Percentiles rank a stretch among this genome's conserved stretches.
Conservation (phyloP, 2,888 invertebrate genomes). For the Chymomyza procnemis region DNA sequence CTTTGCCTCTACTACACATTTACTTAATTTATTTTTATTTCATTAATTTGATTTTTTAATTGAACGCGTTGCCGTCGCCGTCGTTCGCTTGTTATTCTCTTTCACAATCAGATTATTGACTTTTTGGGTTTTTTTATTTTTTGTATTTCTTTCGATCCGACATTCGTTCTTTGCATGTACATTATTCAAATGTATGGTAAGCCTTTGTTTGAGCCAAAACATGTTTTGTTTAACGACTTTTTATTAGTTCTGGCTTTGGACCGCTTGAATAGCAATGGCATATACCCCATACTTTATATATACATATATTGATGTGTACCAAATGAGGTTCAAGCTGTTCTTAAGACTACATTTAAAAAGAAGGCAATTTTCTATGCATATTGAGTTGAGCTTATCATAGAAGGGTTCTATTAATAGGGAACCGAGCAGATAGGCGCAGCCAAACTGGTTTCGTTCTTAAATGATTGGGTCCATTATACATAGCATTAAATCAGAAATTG, state of each 20-base stretch:
- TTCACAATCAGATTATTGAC: slow-evolving; percentile 66
- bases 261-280: not conserved
- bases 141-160: slow-evolving; percentile 26
- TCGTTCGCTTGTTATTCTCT: slow-evolving; percentile 6
- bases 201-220: slow-evolving; percentile 63
- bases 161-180: slow-evolving; percentile 24
- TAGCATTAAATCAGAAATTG: not conserved
- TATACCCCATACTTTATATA: not conserved
- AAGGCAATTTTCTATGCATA: slow-evolving; percentile 29
- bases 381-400: slow-evolving; percentile 19
- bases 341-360: not conserved
- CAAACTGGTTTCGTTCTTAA: not conserved
- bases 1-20: slow-evolving; percentile 38
- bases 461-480: not conserved
- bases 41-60: slow-evolving; percentile 58
- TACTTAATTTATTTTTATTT: slow-evolving; percentile 63
- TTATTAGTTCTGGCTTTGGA: slow-evolving; percentile 54
- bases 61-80: slow-evolving; percentile 7
- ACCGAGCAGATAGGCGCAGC: not conserved
- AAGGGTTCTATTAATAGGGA: not conserved
- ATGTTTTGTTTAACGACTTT: slow-evolving; percentile 66
- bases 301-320: slow-evolving; percentile 5
- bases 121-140: slow-evolving; percentile 47
- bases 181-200: slow-evolving; percentile 62
- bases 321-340: slow-evolving; percentile 43